Conservation (phyloP, 2,888 invertebrate genomes). For the Xylophagus ater region DNA sequence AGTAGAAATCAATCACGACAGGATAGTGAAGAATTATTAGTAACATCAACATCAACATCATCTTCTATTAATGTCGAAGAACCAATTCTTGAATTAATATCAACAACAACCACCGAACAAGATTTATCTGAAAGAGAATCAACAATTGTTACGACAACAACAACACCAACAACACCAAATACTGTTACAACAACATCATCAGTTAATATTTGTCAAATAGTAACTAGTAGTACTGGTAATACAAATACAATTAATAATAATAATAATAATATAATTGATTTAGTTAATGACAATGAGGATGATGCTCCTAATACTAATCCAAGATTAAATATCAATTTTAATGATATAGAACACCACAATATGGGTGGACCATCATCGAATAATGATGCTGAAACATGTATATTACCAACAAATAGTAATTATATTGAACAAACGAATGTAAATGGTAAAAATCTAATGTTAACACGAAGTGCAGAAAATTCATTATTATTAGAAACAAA, state of each 20-base stretch:
- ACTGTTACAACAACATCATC: slow-evolving; percentile 12
- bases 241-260: slow-evolving; percentile 1
- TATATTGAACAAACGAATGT: slow-evolving; percentile 12
- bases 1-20: slow-evolving; percentile 15
- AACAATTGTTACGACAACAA: no score
- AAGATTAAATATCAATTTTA: no score
- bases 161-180: slow-evolving; percentile 12
- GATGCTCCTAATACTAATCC: no score
- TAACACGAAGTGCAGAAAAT: slow-evolving; percentile 13
- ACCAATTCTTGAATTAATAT: not conserved
- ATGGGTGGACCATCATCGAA: slow-evolving; percentile 17
- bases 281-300: slow-evolving; percentile 4
- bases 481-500: slow-evolving; percentile 7
- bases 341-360: not conserved
- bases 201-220: slow-evolving; percentile 11
- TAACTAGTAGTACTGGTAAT: slow-evolving; percentile 16
- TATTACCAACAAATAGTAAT: slow-evolving; percentile 13
- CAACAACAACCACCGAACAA: not conserved
- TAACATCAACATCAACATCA: slow-evolving; percentile 26
- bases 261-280: slow-evolving; percentile 3
- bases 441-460: slow-evolving; percentile 14
- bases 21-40: slow-evolving; percentile 28
- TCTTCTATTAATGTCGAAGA: not conserved
- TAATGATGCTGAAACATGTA: slow-evolving; percentile 16
- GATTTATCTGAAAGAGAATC: no score